A percentile compares a stretch with the other conserved stretches of the same genome.
phyloP scores from a whole-genome alignment of 2,797 vertebrate genomes.

The Phrynocephalus vlangalii region DNA sequence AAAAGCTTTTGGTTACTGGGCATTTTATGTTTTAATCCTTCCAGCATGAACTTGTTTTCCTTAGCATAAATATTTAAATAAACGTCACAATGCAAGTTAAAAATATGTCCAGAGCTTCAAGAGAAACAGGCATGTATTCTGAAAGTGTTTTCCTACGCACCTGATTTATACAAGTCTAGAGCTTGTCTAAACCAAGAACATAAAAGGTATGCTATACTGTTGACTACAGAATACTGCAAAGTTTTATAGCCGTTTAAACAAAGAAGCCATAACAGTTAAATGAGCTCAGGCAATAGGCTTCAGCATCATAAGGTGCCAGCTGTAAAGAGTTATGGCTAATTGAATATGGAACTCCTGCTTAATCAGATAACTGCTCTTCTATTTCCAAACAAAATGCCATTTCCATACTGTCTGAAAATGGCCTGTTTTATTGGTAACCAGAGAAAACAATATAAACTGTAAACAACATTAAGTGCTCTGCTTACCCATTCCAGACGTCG shows the following conservation, averaged over 20 bases:
- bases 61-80: slow-evolving; percentile 71
- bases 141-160: slow-evolving; percentile 73
- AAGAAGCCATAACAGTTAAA: slow-evolving; percentile 86
- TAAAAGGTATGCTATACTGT: slow-evolving; percentile 82
- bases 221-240: slow-evolving; percentile 83
- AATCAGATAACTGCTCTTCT: slow-evolving; percentile 86
- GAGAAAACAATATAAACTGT: slow-evolving; percentile 87
- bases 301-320: slow-evolving; percentile 85
- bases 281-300: slow-evolving; percentile 85
- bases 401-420: slow-evolving; percentile 84
- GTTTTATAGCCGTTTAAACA: slow-evolving; percentile 89
- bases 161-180: slow-evolving; percentile 78
- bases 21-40: slow-evolving; percentile 59
- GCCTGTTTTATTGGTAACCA: slow-evolving; percentile 85
- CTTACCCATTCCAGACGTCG: slow-evolving; percentile 94
- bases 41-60: slow-evolving; percentile 55
- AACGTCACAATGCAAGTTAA: slow-evolving; percentile 70
- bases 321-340: slow-evolving; percentile 89
- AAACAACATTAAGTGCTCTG: slow-evolving; percentile 85
- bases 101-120: slow-evolving; percentile 68
- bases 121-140: slow-evolving; percentile 74
- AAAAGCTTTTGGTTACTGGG: slow-evolving; percentile 31
- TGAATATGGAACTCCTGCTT: slow-evolving; percentile 87
- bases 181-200: slow-evolving; percentile 80
- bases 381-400: slow-evolving; percentile 86